Percentiles rank a stretch among this genome's conserved stretches.
Evolutionary conservation across 2,113 vertebrate species (phyloP).

Genomic region (Kryptolebias marmoratus): DNA sequence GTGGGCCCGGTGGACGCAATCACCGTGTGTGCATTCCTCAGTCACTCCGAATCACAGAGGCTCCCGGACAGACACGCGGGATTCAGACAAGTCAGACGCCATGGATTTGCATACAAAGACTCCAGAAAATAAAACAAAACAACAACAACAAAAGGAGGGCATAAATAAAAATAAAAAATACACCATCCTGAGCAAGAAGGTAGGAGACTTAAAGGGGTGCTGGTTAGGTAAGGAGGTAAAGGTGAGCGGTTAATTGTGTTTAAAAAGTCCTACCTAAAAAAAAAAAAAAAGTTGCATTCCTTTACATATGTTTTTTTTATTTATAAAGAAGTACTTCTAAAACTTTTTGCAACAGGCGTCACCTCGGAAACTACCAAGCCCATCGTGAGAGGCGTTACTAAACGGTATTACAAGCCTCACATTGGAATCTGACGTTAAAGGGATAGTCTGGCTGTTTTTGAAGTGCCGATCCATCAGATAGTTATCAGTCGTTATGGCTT

Average conservation of each 20-base stretch:
- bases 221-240: constrained; percentile 20
- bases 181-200: constrained; percentile 53
- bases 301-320: too few relatives aligned
- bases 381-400: too few relatives aligned
- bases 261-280: constrained; percentile 57
- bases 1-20: constrained; percentile 81
- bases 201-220: constrained; percentile 24
- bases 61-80: constrained; percentile 80
- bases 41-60: constrained; percentile 80
- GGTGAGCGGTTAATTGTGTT: constrained; percentile 58
- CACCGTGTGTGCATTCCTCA: constrained; percentile 78
- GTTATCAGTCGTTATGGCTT: too few relatives aligned
- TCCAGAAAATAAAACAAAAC: constrained; percentile 34
- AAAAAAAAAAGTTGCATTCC: background rate
- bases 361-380: too few relatives aligned
- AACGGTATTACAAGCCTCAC: too few relatives aligned
- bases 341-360: too few relatives aligned
- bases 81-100: constrained; percentile 79
- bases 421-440: constrained; percentile 6
- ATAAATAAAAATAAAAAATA: constrained; percentile 72
- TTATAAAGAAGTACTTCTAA: too few relatives aligned
- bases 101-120: constrained; percentile 83
- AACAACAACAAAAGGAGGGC: constrained; percentile 29
- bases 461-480: constrained; percentile 25
- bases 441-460: background rate